Base-by-base conservation (phyloP, 2,888 invertebrate genomes). In the Lamellibrachia satsuma region DNA sequence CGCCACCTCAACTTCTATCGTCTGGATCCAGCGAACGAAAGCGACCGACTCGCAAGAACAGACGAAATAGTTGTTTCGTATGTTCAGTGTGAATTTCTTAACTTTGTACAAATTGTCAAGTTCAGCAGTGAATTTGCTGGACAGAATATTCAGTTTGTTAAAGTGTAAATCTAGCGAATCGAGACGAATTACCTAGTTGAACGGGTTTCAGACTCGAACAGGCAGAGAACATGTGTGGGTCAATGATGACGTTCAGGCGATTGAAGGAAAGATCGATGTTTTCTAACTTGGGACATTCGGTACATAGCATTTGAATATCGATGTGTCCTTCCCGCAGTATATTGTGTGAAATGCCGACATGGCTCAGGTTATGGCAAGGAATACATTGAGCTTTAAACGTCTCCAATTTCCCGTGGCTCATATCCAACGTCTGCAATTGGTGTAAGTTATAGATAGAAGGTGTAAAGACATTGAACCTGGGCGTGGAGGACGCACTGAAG, bases 91-190 rank as follows among this genome's bases (percentile, higher is more conserved):
- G 75, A 75, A 75, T 75, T 75, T 75, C 0, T 75, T 22, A 11
- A 75, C 75, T n/a, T 75, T 75, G 22, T 75, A 75, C 75, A 75
- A 75, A 75, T n/a, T 11, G 75, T 75, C 75, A 75, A 75, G 75
- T n/a, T 75, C 15, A 75, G 75, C 22, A 75, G 75, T 75, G 75
- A 75, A 75, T n/a, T 11, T 75, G 75, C 15, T 15, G 75, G 75
- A 75, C 22, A 75, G n/a, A n/a, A 22, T 6, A 15, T 22, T 15
- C 75, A 75, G 75, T 4, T 75, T 75, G 75, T 22, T 75, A 15
- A 22, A 22, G 75, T 75, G 75, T n/a, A 75, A 6, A 15, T n/a
- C 75, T 22, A 75, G 4, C 22, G 75, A 22, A n/a, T 75, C 75
- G 75, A 75, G 0, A 22, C 22, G 75, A 75, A 22, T 75, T n/a